Base-by-base conservation (phyloP, 1,140 invertebrate species). In the Anastatus disparis region DNA sequence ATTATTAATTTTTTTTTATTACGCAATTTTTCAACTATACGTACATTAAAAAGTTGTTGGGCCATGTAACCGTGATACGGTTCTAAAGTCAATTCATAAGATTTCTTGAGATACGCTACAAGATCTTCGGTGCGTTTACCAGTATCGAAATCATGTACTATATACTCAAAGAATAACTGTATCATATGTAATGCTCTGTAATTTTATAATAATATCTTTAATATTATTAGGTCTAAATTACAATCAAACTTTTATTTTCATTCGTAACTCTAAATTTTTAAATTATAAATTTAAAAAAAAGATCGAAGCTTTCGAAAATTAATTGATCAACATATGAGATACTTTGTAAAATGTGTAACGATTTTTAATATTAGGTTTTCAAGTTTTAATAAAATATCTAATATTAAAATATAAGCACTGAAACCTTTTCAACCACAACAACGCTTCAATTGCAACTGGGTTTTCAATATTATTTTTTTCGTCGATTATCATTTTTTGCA, bases 381-480 rank as follows among this genome's bases (percentile, higher is more conserved):
- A 35, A 35, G n/a, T n/a, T 35, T 6, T 35, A 35, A 35, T 6
- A 35, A 35, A 35, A 6, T 35, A 6, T 35, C 31, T 35, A n/a
- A 6, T 35, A 35, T 35, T 35, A 35, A n/a, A n/a, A n/a, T n/a
- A n/a, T n/a, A n/a, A 35, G 4, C 10, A 35, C 31, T 31, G 27
- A 27, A 10, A 91, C 91, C 91, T 90, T 79, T 87, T 89, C n/a
- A 92, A 82, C 91, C 91, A 92, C 42, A 91, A 74, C 48, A 92
- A 81, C 74, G 91, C 88, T 78, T 91, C 89, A 35, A 86, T 86
- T 24, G 87, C 89, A 68, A 87, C 52, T 42, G 70, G 75, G 40
- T 78, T 77, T 64, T 87, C 84, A 24, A 87, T 85, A 55, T 80
- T 79, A 40, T 79, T 74, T 77, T 87, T 82, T 80, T 91, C 91